Evolutionary conservation across 2,888 invertebrate genomes (phyloP).

Genomic region (Amblyjoppa proteus): DNA sequence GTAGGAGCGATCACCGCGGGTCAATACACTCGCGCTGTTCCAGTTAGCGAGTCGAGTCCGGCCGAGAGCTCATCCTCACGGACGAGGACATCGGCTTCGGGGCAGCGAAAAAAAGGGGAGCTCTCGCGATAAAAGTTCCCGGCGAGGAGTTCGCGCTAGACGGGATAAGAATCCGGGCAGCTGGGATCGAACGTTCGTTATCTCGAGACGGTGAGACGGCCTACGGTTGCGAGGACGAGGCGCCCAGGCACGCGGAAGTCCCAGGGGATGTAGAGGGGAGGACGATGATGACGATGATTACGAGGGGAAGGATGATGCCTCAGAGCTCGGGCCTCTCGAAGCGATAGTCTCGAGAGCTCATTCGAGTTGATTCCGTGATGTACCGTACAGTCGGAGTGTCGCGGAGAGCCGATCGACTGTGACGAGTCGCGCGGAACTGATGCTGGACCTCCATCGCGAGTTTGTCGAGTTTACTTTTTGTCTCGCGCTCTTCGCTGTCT

Average conservation of each 20-base stretch:
- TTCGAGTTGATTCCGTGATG: conserved; percentile 66
- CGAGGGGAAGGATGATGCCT: conserved; percentile 59
- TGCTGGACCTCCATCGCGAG: conserved; percentile 13
- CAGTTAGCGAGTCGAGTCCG: background rate
- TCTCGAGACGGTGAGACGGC: background rate
- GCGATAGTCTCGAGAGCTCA: conserved; percentile 26
- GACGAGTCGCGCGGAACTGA: conserved; percentile 66
- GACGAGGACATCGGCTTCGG: background rate
- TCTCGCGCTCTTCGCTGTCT: background rate
- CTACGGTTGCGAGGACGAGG: conserved; percentile 14
- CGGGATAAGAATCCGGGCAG: too few relatives aligned
- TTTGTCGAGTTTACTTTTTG: background rate
- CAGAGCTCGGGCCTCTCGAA: conserved; percentile 14
- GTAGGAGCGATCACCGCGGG: conserved; percentile 56
- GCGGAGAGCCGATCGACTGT: conserved; percentile 62
- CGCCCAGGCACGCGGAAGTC: conserved; percentile 63
- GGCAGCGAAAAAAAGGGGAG: too few relatives aligned
- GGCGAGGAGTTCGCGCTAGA: background rate
- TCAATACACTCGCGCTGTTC: conserved; percentile 16
- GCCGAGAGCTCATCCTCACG: background rate
- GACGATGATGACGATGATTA: conserved; percentile 31
- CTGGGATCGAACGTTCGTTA: conserved; percentile 1
- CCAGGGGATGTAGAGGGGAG: conserved; percentile 41
- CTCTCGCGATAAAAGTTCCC: too few relatives aligned
- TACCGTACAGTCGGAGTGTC: conserved; percentile 63